A percentile compares a stretch with the other conserved stretches of the same genome.
Conservation (phyloP, 2,888 invertebrate species). For the Malacosoma neustria region DNA sequence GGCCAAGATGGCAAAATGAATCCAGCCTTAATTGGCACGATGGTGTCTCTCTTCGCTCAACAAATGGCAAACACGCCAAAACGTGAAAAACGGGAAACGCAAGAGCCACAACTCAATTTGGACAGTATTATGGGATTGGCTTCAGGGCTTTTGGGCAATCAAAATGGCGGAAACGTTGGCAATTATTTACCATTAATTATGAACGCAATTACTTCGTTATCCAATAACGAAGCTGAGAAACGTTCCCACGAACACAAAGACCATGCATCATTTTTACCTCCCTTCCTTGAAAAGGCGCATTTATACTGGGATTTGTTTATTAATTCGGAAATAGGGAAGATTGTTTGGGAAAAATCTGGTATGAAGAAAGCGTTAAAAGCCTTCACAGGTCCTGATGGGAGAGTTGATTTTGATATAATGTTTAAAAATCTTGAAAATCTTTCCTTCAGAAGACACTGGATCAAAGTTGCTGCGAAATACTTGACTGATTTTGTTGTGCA, state of each 20-base stretch:
- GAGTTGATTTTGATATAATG: conserved; percentile 81
- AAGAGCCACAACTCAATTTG: conserved; percentile 60
- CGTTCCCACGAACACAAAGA: conserved; percentile 78
- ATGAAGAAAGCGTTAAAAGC: conserved; percentile 79
- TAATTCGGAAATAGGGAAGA: conserved; percentile 84
- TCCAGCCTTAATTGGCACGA: conserved; percentile 67
- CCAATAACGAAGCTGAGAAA: conserved; percentile 76
- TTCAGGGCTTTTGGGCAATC: conserved; percentile 67
- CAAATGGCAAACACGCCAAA: conserved; percentile 42
- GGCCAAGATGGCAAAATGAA: conserved; percentile 73
- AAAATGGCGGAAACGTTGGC: conserved; percentile 46
- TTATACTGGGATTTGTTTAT: conserved; percentile 86
- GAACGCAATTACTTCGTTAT: conserved; percentile 77
- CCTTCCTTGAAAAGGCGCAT: conserved; percentile 76
- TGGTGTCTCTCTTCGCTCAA: conserved; percentile 63
- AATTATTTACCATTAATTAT: conserved; percentile 79
- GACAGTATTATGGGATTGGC: conserved; percentile 72
- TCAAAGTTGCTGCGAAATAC: conserved; percentile 82
- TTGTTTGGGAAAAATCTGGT: conserved; percentile 83
- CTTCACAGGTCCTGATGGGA: conserved; percentile 81
- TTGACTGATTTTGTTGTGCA: conserved; percentile 84
- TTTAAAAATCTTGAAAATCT: conserved; percentile 87
- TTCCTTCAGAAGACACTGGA: conserved; percentile 86
- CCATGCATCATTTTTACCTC: conserved; percentile 83
- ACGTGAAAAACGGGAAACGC: conserved; percentile 35